Base-by-base conservation (phyloP, 2,888 invertebrate species). In the Zaprionus lineosus region DNA sequence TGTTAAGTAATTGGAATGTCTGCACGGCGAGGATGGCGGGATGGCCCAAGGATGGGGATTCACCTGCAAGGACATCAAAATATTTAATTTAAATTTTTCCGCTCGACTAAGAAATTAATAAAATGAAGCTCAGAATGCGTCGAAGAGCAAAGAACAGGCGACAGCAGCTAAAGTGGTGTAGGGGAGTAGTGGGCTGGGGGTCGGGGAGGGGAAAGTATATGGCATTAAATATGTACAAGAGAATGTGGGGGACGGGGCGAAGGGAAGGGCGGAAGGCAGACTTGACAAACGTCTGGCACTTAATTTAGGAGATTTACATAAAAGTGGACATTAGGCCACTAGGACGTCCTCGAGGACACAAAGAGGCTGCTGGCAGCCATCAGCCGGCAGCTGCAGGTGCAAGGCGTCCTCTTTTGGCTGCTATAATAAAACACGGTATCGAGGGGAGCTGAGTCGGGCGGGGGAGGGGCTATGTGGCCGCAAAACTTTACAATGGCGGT, bases 231-330 rank as follows among this genome's bases (percentile, higher is more conserved):
- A n/a, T n/a, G n/a, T n/a, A n/a, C n/a, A n/a, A n/a, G n/a, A n/a
- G n/a, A n/a, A n/a, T n/a, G n/a, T n/a, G n/a, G n/a, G n/a, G n/a
- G n/a, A n/a, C n/a, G n/a, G n/a, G n/a, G n/a, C n/a, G n/a, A n/a
- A n/a, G n/a, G n/a, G n/a, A n/a, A n/a, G n/a, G n/a, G n/a, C n/a
- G 28, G 1, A n/a, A 24, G 21, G 7, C 31, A n/a, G n/a, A n/a
- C n/a, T n/a, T 64, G 70, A 44, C 61, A 61, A 65, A 51, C 72
- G 65, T 41, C 55, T 60, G 79, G 60, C 79, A 85, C 78, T 79
- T 85, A 83, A 79, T 85, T 79, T 79, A 63, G 58, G 58, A 75
- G 85, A 79, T 85, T 85, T 83, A 69, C 78, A 75, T 85, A 83
- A 78, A 48, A 69, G 57, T 48, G 29, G 26, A 47, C n/a, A n/a